Evolutionary conservation across 2,888 invertebrate species (phyloP).

Genomic region (Timema podura): DNA sequence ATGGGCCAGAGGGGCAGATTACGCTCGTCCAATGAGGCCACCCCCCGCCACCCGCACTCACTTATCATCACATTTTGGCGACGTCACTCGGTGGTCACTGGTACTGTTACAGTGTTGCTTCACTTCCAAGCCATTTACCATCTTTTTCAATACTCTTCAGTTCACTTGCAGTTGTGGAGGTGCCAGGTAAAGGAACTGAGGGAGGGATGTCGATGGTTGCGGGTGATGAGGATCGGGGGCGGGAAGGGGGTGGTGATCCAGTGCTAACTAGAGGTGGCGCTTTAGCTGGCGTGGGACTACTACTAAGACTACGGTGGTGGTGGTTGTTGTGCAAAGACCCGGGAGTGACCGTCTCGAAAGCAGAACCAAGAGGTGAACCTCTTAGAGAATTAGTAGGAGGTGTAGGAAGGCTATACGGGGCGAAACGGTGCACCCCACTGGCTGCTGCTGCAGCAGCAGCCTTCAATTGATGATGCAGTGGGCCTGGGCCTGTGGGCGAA

Average conservation of each 20-base stretch:
- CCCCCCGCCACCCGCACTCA: conserved; percentile 17
- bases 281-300: conserved; percentile 26
- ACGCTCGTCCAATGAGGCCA: conserved; percentile 16
- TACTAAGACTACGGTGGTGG: conserved; percentile 45
- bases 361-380: conserved; percentile 66
- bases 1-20: no score
- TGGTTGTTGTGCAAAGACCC: conserved; percentile 52
- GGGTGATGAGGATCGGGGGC: conserved; percentile 29
- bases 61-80: conserved; percentile 18
- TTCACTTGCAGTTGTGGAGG: conserved; percentile 64
- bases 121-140: conserved; percentile 93
- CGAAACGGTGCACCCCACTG: conserved; percentile 69
- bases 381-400: conserved; percentile 48
- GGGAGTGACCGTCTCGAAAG: conserved; percentile 86
- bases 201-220: conserved; percentile 46
- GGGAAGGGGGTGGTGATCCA: conserved; percentile 24
- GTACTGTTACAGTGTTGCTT: conserved; percentile 45
- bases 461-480: conserved; percentile 39
- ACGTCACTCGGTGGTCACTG: conserved; percentile 19
- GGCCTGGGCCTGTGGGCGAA: conserved; percentile 40
- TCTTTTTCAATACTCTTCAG: conserved; percentile 95
- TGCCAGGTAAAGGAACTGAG: conserved; percentile 45
- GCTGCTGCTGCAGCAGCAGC: conserved; percentile 50
- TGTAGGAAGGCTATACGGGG: conserved; percentile 81
- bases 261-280: conserved; percentile 11